phyloP scores from a whole-genome alignment of 1,140 invertebrate species.

The Anoplophora glabripennis region DNA sequence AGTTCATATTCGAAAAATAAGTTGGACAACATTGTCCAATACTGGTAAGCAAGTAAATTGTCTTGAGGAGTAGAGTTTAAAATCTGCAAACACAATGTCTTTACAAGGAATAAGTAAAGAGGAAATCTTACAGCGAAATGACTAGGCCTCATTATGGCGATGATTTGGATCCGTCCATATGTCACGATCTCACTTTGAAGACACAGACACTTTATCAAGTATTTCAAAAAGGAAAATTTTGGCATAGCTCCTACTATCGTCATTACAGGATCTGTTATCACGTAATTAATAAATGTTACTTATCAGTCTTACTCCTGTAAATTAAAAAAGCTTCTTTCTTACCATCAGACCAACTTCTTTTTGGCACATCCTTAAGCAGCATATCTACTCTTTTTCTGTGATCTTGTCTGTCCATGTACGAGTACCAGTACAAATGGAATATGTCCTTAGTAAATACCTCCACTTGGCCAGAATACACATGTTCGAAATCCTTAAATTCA shows the following conservation, averaged over 20 bases:
- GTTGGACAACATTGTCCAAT: constrained; percentile 30
- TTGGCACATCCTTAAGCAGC: constrained; percentile 38
- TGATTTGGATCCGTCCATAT: constrained; percentile 39
- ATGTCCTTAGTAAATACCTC: constrained; percentile 40
- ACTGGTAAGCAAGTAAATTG: constrained; percentile 30
- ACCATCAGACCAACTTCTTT: constrained; percentile 42
- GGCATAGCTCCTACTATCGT: constrained; percentile 38
- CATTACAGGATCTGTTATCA: constrained; percentile 35
- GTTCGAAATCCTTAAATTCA: constrained; percentile 16
- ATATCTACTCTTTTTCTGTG: constrained; percentile 31
- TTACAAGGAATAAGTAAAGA: background rate
- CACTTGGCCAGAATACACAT: constrained; percentile 22
- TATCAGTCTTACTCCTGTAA: background rate
- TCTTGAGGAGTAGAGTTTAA: constrained; percentile 26
- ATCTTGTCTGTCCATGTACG: constrained; percentile 38
- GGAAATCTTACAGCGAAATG: constrained; percentile 36
- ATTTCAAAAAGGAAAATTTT: constrained; percentile 34
- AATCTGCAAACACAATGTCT: constrained; percentile 23
- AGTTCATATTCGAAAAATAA: constrained; percentile 38
- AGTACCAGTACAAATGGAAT: constrained; percentile 31
- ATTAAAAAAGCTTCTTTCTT: constrained; percentile 8
- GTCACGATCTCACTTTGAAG: constrained; percentile 32
- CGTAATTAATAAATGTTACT: background rate
- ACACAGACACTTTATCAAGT: constrained; percentile 35
- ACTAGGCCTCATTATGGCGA: constrained; percentile 33